These are phyloP conservation scores for Eptatretus burgeri DNA, from an alignment of 2,113 vertebrate genomes.

Conservation along the genomic window DNA sequence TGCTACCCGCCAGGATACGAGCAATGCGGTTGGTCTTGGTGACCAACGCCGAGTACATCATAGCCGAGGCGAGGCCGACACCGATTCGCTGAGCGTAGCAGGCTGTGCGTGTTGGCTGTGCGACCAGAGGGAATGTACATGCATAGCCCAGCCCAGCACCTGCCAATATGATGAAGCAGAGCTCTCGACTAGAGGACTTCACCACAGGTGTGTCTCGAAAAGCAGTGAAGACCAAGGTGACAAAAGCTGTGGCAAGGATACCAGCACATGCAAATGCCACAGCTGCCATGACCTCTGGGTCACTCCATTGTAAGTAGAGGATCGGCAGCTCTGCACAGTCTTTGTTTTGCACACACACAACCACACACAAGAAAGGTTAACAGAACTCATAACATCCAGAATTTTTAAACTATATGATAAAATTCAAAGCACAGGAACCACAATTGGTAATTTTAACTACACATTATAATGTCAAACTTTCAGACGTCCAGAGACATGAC, in stretches of 20 bases:
- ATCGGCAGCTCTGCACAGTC: slow-evolving; percentile 53
- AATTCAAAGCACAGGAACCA: too few species aligned
- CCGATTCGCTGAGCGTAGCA: slow-evolving; percentile 85
- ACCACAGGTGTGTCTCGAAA: slow-evolving; percentile 93
- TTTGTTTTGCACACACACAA: slow-evolving; percentile 16
- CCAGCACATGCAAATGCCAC: slow-evolving; percentile 81
- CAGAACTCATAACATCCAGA: not conserved
- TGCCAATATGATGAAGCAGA: slow-evolving; percentile 84
- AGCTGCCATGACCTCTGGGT: slow-evolving; percentile 73
- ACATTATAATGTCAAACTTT: too few species aligned
- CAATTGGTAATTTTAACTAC: too few species aligned
- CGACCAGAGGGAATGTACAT: slow-evolving; percentile 80
- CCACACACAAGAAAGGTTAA: slow-evolving; percentile 1
- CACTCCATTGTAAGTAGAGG: slow-evolving; percentile 65
- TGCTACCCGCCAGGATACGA: slow-evolving; percentile 84
- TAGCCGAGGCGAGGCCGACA: slow-evolving; percentile 75
- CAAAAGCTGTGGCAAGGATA: slow-evolving; percentile 79
- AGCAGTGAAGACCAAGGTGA: slow-evolving; percentile 81
- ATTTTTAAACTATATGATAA: too few species aligned
- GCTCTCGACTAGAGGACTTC: slow-evolving; percentile 83
- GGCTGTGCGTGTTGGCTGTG: slow-evolving; percentile 49
- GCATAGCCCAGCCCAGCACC: slow-evolving; percentile 89
- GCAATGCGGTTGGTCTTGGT: slow-evolving; percentile 97
- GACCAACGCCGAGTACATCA: slow-evolving; percentile 89
- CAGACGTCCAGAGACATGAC: too few species aligned